phyloP scores from a whole-genome alignment of 1,140 invertebrate species.

The Bombus haemorrhoidalis region DNA sequence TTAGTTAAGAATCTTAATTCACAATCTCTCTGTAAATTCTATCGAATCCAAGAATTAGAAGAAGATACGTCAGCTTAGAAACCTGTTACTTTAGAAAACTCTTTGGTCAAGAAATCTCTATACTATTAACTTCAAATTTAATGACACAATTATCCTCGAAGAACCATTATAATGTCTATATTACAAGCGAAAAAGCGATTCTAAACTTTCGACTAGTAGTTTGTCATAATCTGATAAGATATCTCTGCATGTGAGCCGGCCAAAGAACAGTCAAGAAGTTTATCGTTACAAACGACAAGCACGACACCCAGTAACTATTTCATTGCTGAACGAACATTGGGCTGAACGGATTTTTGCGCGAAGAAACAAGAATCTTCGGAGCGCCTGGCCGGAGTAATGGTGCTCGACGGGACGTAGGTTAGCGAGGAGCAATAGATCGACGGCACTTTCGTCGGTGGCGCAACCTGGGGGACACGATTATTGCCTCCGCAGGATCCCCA shows the following conservation, averaged over 20 bases:
- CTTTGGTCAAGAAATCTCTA: too few relatives aligned
- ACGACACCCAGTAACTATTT: neutral
- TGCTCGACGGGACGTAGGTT: constrained; percentile 37
- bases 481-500: constrained; percentile 48
- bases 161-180: too few relatives aligned
- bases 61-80: too few relatives aligned
- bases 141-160: too few relatives aligned
- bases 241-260: too few relatives aligned
- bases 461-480: constrained; percentile 49
- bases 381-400: constrained; percentile 22
- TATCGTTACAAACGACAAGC: neutral
- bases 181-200: neutral
- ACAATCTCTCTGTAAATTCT: too few relatives aligned
- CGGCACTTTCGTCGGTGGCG: constrained; percentile 50
- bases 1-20: neutral
- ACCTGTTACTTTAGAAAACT: too few relatives aligned
- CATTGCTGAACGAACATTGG: neutral
- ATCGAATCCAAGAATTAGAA: too few relatives aligned
- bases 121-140: neutral
- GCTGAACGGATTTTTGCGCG: neutral
- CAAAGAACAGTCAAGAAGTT: neutral
- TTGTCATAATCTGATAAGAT: too few relatives aligned
- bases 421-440: constrained; percentile 52
- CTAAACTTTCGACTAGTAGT: neutral
- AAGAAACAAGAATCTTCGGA: constrained; percentile 12